Base-by-base conservation (phyloP, 2,888 invertebrate genomes). In the Leucophenga maculata region DNA sequence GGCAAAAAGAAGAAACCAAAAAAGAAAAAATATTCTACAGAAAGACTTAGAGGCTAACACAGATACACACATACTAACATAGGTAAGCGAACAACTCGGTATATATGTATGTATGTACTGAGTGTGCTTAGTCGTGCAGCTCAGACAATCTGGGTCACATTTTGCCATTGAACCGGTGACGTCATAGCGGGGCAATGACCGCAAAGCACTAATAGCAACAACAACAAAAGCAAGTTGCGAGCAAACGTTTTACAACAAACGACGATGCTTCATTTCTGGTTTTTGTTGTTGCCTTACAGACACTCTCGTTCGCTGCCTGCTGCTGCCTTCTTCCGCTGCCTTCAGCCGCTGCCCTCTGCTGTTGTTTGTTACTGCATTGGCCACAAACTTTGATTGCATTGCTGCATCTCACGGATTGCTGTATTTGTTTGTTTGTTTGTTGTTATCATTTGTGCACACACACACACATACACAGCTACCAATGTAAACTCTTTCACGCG, bases 121-220 rank as follows among this genome's bases (percentile, higher is more conserved):
- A 32, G 18, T 64, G 39, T 64, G 83, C 80, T 80, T 83, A 80
- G 83, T 77, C 82, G 83, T 80, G 83, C 83, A 83, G 86, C 86
- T 85, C 87, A 87, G 88, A 87, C 88, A 88, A 88, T 88, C 87
- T 88, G 88, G 88, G 88, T 88, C 88, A 88, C 85, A 88, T 86
- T 88, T 88, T 88, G 88, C 88, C 88, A 88, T 88, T 88, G 88
- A 88, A 88, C 88, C 87, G 88, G 85, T 88, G 88, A 88, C 88
- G 88, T 88, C 88, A 88, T 83, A 84, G 73, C 77, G 80, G 88
- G 84, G 85, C 88, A 86, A 83, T 85, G 86, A 86, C 85, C 86
- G 83, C 78, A 79, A 79, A 85, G 82, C 82, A 83, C 77, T 80
- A 79, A 78, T 82, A 85, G 74, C 79, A 75, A 54, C 75, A 76